Base-by-base conservation (phyloP, 2,797 vertebrate species). In the Cephalopachus bancanus region DNA sequence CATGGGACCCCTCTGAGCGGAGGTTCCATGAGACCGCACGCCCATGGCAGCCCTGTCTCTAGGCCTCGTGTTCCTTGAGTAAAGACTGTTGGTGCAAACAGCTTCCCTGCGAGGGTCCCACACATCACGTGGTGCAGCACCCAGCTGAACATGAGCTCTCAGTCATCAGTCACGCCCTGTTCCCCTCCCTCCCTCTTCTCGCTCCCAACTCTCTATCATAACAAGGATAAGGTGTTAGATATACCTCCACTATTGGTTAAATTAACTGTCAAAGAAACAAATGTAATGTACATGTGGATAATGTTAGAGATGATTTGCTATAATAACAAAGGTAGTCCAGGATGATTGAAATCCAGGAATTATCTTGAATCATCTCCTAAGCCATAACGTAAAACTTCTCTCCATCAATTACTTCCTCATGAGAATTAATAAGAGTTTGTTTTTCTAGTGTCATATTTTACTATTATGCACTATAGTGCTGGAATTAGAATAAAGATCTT, bases 381-480 rank as follows among this genome's bases (percentile, higher is more conserved):
- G 62, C 62, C 80, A 81, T 92, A 95, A 71, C 62, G 79, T 96
- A 90, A 97, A 91, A 93, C 26, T 91, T 86, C 74, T 90, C 59
- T 72, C 94, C 72, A 96, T 93, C 93, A 95, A 89, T 96, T 88
- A 79, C 55, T 81, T 89, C 95, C 92, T 92, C 92, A 92, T 92
- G 90, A 95, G 83, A 95, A 96, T 96, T 96, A 97, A 96, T 90
- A 93, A 74, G 59, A 94, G 88, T 93, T 80, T 83, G 80, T 95
- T 95, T 95, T 96, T 95, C 96, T 95, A 55, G 59, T 78, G 81
- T 62, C 83, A 65, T 79, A 79, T 88, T 85, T 96, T 89, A 79
- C 37, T 93, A 88, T 89, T 79, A 81, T 11, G 93, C 7, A 72
- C 20, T 57, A 53, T 37, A 78, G 33, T 75, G 19, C 74, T 79